These are phyloP conservation scores for Bradynema listronoti DNA, from an alignment of 1,140 invertebrate species.

Conservation along the genomic window DNA sequence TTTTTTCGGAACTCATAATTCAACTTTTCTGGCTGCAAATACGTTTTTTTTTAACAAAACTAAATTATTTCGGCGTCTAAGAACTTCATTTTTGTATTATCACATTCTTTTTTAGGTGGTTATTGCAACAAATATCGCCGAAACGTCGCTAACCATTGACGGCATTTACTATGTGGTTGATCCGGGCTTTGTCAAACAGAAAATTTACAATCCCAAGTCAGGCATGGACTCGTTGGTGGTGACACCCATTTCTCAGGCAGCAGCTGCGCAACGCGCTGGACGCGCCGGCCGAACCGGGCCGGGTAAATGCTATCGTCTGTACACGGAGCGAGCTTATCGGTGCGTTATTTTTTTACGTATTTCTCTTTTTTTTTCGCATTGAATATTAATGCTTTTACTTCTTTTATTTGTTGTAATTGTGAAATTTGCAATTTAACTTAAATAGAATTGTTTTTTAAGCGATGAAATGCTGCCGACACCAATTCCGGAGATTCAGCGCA, in stretches of 20 bases:
- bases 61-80: too few species aligned
- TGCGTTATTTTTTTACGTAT: conserved; percentile 3
- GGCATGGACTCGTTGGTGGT: conserved; percentile 98
- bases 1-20: too few species aligned
- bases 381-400: too few species aligned
- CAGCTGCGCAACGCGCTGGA: conserved; percentile 92
- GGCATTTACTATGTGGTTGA: conserved; percentile 99
- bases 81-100: too few species aligned
- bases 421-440: too few species aligned
- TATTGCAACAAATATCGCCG: conserved; percentile 98
- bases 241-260: conserved; percentile 95
- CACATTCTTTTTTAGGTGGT: conserved; percentile 75
- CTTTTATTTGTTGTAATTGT: too few species aligned
- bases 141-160: conserved; percentile 96
- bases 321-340: conserved; percentile 91
- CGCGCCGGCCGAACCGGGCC: conserved; percentile 91
- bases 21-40: too few species aligned
- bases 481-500: conserved; percentile 97
- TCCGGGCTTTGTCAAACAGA: conserved; percentile 98
- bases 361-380: background rate
- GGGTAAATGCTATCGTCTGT: conserved; percentile 93
- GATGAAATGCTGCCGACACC: conserved; percentile 98
- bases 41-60: too few species aligned
- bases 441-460: conserved; percentile 30
- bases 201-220: conserved; percentile 96